Conservation (phyloP, 2,113 vertebrate species). For the Gracilinanus agilis region DNA sequence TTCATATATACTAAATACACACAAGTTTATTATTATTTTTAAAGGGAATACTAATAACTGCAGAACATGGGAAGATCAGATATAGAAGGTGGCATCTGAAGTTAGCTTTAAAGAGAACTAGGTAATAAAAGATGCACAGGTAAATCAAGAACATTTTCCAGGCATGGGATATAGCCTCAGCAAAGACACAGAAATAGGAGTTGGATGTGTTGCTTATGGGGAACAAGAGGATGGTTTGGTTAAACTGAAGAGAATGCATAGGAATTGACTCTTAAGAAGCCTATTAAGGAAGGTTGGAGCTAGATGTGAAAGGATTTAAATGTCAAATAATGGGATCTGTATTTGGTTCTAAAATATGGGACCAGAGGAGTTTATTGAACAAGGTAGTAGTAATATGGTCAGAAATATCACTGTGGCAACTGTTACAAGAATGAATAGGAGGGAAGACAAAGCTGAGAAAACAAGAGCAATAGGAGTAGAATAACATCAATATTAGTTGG, state of each 20-base stretch:
- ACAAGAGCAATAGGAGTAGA: neutral
- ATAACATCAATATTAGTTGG: neutral
- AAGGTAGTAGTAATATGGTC: neutral
- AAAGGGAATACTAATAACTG: too few relatives aligned
- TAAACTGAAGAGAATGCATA: neutral
- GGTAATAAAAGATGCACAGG: too few relatives aligned
- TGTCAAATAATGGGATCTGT: neutral
- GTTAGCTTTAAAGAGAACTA: too few relatives aligned
- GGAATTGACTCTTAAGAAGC: neutral
- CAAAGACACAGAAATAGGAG: too few relatives aligned
- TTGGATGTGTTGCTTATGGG: neutral
- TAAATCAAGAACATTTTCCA: too few relatives aligned
- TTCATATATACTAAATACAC: too few relatives aligned
- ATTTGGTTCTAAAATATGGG: neutral
- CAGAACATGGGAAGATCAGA: too few relatives aligned
- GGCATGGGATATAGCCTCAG: too few relatives aligned
- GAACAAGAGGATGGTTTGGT: neutral
- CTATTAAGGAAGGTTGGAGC: too few relatives aligned
- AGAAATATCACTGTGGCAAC: neutral
- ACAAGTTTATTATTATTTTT: too few relatives aligned
- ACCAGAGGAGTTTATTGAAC: neutral
- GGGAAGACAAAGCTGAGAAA: neutral
- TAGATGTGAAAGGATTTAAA: neutral
- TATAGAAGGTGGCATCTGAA: too few relatives aligned
- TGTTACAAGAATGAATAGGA: neutral